These are phyloP conservation scores for Amphipyra tragopoginis DNA, from an alignment of 2,888 invertebrate genomes.

Conservation along the genomic window DNA sequence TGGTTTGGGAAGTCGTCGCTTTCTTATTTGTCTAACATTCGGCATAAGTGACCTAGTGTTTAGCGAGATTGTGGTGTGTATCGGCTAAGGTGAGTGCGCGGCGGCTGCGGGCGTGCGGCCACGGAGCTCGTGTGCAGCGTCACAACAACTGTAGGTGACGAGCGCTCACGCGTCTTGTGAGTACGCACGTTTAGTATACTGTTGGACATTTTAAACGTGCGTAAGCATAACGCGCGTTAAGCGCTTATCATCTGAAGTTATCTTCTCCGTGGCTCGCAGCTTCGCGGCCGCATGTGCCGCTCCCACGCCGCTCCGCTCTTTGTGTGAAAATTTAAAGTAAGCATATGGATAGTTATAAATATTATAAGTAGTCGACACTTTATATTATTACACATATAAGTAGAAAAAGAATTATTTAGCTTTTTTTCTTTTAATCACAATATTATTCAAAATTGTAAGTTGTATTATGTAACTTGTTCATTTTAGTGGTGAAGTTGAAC, in stretches of 20 bases:
- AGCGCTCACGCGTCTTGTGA: neutral
- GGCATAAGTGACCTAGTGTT: slow-evolving; percentile 81
- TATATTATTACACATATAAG: slow-evolving; percentile 90
- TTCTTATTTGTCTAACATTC: slow-evolving; percentile 83
- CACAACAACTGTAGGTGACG: no score
- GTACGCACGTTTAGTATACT: neutral
- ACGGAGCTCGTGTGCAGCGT: slow-evolving; percentile 23
- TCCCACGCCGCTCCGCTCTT: slow-evolving; percentile 75
- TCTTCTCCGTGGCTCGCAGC: slow-evolving; percentile 49
- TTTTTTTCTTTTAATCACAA: slow-evolving; percentile 89
- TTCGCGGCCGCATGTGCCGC: slow-evolving; percentile 37
- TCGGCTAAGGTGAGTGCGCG: slow-evolving; percentile 67
- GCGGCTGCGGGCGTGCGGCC: slow-evolving; percentile 46
- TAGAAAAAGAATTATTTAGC: slow-evolving; percentile 89
- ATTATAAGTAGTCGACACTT: slow-evolving; percentile 90
- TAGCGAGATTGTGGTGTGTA: slow-evolving; percentile 81
- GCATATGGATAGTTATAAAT: slow-evolving; percentile 87
- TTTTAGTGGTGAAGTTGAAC: slow-evolving; percentile 84
- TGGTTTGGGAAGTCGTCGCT: slow-evolving; percentile 84
- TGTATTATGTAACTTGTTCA: slow-evolving; percentile 87
- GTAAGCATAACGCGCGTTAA: no score
- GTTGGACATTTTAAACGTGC: slow-evolving; percentile 6
- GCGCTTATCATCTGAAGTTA: neutral
- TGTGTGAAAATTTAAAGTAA: slow-evolving; percentile 89
- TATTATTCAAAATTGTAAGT: slow-evolving; percentile 90